Evolutionary conservation across 64 coral and sea anemone species (phyloP).

Genomic region (Dendrophyllia cribrosa): DNA sequence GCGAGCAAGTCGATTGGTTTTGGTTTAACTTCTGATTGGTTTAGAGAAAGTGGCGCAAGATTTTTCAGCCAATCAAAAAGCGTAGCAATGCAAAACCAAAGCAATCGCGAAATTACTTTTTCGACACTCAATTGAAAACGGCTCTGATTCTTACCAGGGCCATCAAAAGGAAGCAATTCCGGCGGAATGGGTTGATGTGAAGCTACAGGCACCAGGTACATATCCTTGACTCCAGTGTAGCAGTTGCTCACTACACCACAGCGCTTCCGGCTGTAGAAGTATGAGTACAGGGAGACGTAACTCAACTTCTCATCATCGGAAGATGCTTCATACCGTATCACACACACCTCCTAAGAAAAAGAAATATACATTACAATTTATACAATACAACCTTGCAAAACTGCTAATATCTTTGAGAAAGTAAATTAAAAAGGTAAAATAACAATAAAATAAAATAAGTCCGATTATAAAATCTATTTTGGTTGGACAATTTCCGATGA

Average conservation of each 20-base stretch:
- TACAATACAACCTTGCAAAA: background rate
- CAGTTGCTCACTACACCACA: slow-evolving; percentile 99
- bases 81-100: too few species aligned
- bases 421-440: too few species aligned
- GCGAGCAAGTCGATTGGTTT: too few species aligned
- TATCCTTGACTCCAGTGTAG: slow-evolving; percentile 93
- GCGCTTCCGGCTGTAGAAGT: slow-evolving; percentile 95
- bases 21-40: too few species aligned
- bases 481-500: too few species aligned
- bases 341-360: slow-evolving; percentile 81
- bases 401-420: too few species aligned
- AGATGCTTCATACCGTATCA: slow-evolving; percentile 89
- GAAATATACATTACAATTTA: background rate
- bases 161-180: slow-evolving; percentile 90
- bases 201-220: slow-evolving; percentile 94
- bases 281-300: slow-evolving; percentile 94
- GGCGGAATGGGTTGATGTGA: slow-evolving; percentile 84
- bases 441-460: too few species aligned
- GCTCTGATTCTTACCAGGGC: slow-evolving; percentile 74
- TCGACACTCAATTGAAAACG: background rate
- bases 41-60: too few species aligned
- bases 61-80: too few species aligned
- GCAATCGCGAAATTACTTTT: too few species aligned
- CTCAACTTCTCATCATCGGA: slow-evolving; percentile 97
- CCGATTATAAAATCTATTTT: too few species aligned